Evolutionary conservation across 2,113 vertebrate genomes (phyloP).

Genomic region (Bos taurus): ARS-UCD2.0 NC_037340.1:43346001-43346500

Average conservation of each 20-base stretch:
- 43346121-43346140: background rate
- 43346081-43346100: too few relatives aligned
- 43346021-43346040: too few relatives aligned
- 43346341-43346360: background rate
- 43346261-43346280: background rate
- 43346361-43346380: background rate
- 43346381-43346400: background rate
- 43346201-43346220: background rate
- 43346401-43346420: background rate
- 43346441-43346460: background rate
- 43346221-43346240: background rate
- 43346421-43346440: background rate
- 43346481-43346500: too few relatives aligned
- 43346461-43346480: background rate
- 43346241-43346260: background rate
- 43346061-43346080: background rate
- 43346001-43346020: background rate
- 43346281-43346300: background rate
- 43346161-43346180: background rate
- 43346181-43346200: background rate
- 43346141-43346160: background rate
- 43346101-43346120: background rate
- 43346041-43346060: background rate
- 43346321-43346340: background rate
- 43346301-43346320: background rate